Evolutionary conservation across 2,797 vertebrate genomes (phyloP).

Genomic region (Coendou prehensilis): DNA sequence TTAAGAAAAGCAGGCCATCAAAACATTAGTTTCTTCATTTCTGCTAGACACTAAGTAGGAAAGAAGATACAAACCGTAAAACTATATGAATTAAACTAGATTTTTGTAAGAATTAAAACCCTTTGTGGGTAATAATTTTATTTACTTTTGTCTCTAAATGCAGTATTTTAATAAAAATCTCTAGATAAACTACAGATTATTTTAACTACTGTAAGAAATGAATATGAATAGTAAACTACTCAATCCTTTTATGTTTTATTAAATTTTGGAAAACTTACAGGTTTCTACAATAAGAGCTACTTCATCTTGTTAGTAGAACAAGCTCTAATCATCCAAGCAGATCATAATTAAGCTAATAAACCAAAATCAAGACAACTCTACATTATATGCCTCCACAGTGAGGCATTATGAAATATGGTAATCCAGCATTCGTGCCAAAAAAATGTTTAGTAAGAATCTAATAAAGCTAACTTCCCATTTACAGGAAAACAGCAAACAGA

Average conservation of each 20-base stretch:
- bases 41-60: constrained; percentile 33
- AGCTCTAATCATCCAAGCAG: background rate
- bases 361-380: constrained; percentile 29
- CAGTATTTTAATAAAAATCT: constrained; percentile 51
- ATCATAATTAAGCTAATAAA: background rate
- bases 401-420: background rate
- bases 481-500: background rate
- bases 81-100: constrained; percentile 29
- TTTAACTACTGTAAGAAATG: constrained; percentile 7
- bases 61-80: constrained; percentile 34
- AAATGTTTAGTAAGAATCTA: constrained; percentile 26
- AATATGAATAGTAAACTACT: constrained; percentile 40
- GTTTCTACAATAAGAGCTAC: constrained; percentile 30
- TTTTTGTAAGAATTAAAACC: background rate
- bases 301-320: constrained; percentile 29
- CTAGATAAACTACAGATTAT: constrained; percentile 43
- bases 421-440: background rate
- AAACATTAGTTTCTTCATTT: constrained; percentile 66
- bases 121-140: constrained; percentile 24
- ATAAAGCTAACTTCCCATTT: constrained; percentile 16
- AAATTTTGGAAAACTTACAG: constrained; percentile 16
- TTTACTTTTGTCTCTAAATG: constrained; percentile 43
- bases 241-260: constrained; percentile 24
- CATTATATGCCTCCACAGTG: background rate
- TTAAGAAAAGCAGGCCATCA: constrained; percentile 69